These are phyloP conservation scores for Sesamia inferens DNA, from an alignment of 2,888 invertebrate genomes.

Conservation along the genomic window DNA sequence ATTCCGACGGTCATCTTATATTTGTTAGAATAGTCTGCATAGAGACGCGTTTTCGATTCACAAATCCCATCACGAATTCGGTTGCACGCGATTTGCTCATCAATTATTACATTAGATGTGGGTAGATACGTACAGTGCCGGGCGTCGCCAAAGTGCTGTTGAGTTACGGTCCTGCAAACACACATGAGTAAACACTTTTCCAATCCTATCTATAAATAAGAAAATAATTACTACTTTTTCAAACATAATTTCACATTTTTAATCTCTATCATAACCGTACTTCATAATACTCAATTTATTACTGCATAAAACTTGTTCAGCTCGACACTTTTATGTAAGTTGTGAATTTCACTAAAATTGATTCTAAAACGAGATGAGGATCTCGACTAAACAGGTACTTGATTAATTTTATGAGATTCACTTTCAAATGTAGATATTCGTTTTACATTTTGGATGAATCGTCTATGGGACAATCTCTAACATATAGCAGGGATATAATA, in stretches of 20 bases:
- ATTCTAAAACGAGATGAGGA: background rate
- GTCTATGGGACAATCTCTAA: no score
- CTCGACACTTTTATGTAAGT: no score
- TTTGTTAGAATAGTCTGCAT: background rate
- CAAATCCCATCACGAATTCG: no score
- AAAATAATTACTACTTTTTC: background rate
- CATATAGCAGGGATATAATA: no score
- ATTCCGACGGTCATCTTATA: background rate
- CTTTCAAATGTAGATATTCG: no score
- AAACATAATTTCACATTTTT: background rate
- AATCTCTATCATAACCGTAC: background rate
- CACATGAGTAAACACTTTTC: background rate
- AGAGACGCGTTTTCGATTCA: background rate
- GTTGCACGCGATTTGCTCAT: constrained; percentile 1
- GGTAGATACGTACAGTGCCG: background rate
- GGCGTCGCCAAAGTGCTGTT: background rate
- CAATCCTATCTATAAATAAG: background rate
- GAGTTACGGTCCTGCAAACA: background rate
- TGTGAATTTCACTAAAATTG: no score
- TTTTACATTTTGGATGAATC: no score
- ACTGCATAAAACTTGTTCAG: no score
- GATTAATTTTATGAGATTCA: background rate
- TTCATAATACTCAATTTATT: background rate
- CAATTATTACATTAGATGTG: constrained; percentile 15
- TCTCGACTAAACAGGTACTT: background rate